A percentile compares a stretch with the other conserved stretches of the same genome.
These are phyloP conservation scores for Macropis europaea DNA, from an alignment of 2,888 invertebrate genomes.

Conservation along the genomic window DNA sequence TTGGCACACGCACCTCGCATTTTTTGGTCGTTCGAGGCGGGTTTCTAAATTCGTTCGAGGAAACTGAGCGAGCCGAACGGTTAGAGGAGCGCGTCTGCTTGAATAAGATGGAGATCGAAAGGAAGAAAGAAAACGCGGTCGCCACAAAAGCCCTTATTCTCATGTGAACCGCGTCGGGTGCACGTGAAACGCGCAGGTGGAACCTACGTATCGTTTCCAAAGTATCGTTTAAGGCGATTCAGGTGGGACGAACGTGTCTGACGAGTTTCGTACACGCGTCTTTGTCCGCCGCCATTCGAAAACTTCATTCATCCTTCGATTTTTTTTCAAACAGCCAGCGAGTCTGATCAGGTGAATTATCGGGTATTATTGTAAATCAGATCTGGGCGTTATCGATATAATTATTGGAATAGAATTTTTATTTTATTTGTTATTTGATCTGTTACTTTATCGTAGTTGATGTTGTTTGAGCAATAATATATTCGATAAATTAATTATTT, in stretches of 20 bases:
- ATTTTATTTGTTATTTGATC: too few relatives aligned
- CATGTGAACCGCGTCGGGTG: slow-evolving; percentile 17
- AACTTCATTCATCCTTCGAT: too few relatives aligned
- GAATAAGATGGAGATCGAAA: slow-evolving; percentile 14
- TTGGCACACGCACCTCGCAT: slow-evolving; percentile 1
- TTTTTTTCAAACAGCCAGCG: too few relatives aligned
- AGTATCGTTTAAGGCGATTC: slow-evolving; percentile 21
- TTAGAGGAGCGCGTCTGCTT: not conserved
- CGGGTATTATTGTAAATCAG: too few relatives aligned
- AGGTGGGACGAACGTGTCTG: slow-evolving; percentile 7
- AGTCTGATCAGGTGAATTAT: too few relatives aligned
- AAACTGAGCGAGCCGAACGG: slow-evolving; percentile 9
- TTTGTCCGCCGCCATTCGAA: not conserved
- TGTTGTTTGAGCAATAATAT: too few relatives aligned
- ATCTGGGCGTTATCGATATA: too few relatives aligned
- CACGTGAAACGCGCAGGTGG: slow-evolving; percentile 32
- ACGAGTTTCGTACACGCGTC: slow-evolving; percentile 4
- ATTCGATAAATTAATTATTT: too few relatives aligned
- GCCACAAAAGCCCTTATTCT: slow-evolving; percentile 20
- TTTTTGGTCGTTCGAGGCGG: not conserved
- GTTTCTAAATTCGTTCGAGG: slow-evolving; percentile 10
- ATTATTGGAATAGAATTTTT: too few relatives aligned
- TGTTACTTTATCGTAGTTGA: too few relatives aligned
- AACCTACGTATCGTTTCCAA: not conserved
- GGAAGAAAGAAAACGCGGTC: not conserved